Evolutionary conservation across 1,140 invertebrate genomes (phyloP).

Genomic region (Ditylenchus dipsaci): DNA sequence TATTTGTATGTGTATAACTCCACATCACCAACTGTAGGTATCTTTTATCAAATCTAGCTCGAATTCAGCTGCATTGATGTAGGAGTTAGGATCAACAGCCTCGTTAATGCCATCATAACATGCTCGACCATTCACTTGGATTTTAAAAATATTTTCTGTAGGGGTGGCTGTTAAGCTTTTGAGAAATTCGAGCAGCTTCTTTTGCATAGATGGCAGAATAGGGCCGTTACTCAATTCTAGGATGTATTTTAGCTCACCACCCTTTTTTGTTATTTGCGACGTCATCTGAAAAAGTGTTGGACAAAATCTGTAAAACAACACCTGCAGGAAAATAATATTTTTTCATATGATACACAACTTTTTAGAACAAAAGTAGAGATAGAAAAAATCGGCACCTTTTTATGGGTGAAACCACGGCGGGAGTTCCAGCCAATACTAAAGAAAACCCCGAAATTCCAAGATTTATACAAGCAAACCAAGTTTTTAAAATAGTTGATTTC

Average conservation of each 20-base stretch:
- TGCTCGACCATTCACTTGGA: conserved; percentile 1
- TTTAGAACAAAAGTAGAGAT: no score
- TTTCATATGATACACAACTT: no score
- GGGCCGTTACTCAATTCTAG: conserved; percentile 23
- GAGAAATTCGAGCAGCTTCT: not conserved
- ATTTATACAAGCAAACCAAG: no score
- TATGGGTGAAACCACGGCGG: no score
- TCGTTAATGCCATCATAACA: not conserved
- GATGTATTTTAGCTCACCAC: conserved; percentile 20
- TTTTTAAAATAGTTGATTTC: no score
- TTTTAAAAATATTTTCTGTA: not conserved
- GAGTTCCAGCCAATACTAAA: no score
- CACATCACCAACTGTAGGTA: not conserved
- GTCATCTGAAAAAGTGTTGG: conserved; percentile 7
- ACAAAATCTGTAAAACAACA: not conserved
- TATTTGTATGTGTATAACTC: no score
- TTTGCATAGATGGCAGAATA: conserved; percentile 8
- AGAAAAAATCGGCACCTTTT: no score
- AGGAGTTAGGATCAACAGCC: not conserved
- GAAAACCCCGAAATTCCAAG: no score
- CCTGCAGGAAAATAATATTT: not conserved
- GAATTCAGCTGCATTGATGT: not conserved
- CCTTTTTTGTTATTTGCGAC: conserved; percentile 25
- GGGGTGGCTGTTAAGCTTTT: not conserved
- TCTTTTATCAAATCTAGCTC: not conserved